Evolutionary conservation across 2,113 vertebrate genomes (phyloP), one percentile per base, ranked within the genome.

Genomic region (Trematomus loennbergii): DNA sequence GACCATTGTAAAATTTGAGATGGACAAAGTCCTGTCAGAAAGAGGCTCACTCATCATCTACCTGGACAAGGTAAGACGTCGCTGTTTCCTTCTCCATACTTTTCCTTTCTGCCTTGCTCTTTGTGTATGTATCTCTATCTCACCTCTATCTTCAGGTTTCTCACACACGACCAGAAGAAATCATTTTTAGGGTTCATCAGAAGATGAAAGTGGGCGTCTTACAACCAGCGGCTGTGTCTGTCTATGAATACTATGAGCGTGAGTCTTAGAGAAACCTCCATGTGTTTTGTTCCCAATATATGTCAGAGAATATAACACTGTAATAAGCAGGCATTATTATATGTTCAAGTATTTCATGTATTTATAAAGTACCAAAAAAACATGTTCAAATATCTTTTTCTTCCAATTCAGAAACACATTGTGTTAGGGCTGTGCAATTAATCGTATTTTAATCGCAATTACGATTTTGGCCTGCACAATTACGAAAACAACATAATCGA

Each of bases 21-120:
- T 96, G 70, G 71, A 95, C 82, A 94, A 87, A 5, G 83, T 0
- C 0, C 65, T 89, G 25, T 92, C 92, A 0, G 91, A 94, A 2
- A 94, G 86, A 84, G 95, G 95, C 68, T 97, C 96, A 0, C 90
- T 98, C 67, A 88, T 98, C 89, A 91, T 98, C 66, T 97, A 98
- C 88, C 81, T 98, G 20, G 90, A 97, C 57, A 96, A 96, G 94
- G 97, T 97, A 61, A 66, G 61, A 6, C 5, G 8, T 54, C 13
- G 29, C 1, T 5, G 10, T 78, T 33, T 20, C 60, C 10, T 3
- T 1, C 2, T 59, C 50, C 49, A 5, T 9, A 3, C 11, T 64
- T n/a, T 59, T 60, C 81, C 20, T 76, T 11, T 33, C 50, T 58
- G 6, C 13, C 9, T 53, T 81, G 6, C 60, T 81, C 25, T 55